phyloP scores from a whole-genome alignment of 2,888 invertebrate genomes.

The Dynastes hyllus region DNA sequence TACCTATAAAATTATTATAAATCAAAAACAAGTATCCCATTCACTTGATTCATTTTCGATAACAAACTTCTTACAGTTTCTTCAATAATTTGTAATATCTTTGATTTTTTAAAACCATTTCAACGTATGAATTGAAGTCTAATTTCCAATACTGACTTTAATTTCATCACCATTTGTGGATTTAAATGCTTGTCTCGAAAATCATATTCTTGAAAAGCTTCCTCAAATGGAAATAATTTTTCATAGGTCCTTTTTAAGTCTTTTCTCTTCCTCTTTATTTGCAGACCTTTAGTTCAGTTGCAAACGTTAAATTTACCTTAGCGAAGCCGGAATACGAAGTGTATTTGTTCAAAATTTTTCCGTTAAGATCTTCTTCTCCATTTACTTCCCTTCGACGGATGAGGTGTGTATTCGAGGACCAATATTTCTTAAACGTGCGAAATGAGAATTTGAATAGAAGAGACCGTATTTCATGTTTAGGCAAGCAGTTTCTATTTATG shows the following conservation, averaged over 20 bases:
- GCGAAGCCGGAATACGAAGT: conserved; percentile 17
- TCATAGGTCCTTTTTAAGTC: neutral
- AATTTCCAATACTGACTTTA: no score
- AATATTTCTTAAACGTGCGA: conserved; percentile 33
- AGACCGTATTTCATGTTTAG: conserved; percentile 23
- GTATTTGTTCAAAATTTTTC: conserved; percentile 39
- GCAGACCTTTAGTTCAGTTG: conserved; percentile 23
- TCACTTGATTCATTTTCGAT: no score
- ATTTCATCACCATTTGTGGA: no score
- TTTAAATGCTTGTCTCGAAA: neutral
- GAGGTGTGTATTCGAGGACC: conserved; percentile 38
- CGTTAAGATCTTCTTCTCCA: conserved; percentile 1
- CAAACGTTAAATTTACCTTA: conserved; percentile 11
- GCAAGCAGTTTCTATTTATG: conserved; percentile 5
- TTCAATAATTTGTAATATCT: no score
- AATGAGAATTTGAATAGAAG: conserved; percentile 7
- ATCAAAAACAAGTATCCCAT: no score
- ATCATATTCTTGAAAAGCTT: neutral
- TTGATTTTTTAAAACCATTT: no score
- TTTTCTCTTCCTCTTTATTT: conserved; percentile 8
- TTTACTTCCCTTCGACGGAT: conserved; percentile 28
- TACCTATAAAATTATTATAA: no score
- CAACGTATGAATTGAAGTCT: no score
- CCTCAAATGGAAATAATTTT: conserved; percentile 28
- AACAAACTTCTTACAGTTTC: no score